phyloP scores from a whole-genome alignment of 2,113 vertebrate genomes.

The Setophaga petechia region DNA sequence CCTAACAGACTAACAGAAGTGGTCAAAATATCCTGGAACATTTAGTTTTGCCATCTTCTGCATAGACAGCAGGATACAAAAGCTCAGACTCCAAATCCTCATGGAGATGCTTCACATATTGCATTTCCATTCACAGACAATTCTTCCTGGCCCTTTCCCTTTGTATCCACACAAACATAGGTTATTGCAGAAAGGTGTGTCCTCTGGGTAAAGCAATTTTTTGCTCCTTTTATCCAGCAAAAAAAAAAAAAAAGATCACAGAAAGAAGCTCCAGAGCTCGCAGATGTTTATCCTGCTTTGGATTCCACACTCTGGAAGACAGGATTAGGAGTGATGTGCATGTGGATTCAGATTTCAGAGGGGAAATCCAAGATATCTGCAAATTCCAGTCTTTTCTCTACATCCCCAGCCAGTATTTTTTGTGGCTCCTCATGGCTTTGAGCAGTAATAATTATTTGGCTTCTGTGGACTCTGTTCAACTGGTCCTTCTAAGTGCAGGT shows the following conservation, averaged over 20 bases:
- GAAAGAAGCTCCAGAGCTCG: fast-evolving
- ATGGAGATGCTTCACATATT: not conserved
- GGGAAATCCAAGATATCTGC: not conserved
- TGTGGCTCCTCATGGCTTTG: not conserved
- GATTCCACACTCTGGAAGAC: not conserved
- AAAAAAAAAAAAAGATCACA: not conserved
- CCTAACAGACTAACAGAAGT: not conserved
- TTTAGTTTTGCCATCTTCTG: not conserved
- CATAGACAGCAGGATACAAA: not conserved
- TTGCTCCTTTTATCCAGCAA: not conserved
- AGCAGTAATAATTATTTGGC: not conserved
- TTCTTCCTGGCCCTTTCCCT: not conserved
- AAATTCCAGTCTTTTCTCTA: not conserved
- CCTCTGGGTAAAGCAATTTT: not conserved
- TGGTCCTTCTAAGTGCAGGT: not conserved
- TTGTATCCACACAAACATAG: fast-evolving
- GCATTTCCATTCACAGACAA: fast-evolving
- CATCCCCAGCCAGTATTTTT: not conserved
- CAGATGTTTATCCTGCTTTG: not conserved
- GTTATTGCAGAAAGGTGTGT: not conserved
- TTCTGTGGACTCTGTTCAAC: not conserved
- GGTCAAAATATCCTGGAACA: not conserved
- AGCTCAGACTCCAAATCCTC: not conserved
- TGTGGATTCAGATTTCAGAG: not conserved
- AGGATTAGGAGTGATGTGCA: fast-evolving